Evolutionary conservation across 2,888 invertebrate species (phyloP), one percentile per base, ranked within the genome.

Genomic region (Hypomecis atomaria): DNA sequence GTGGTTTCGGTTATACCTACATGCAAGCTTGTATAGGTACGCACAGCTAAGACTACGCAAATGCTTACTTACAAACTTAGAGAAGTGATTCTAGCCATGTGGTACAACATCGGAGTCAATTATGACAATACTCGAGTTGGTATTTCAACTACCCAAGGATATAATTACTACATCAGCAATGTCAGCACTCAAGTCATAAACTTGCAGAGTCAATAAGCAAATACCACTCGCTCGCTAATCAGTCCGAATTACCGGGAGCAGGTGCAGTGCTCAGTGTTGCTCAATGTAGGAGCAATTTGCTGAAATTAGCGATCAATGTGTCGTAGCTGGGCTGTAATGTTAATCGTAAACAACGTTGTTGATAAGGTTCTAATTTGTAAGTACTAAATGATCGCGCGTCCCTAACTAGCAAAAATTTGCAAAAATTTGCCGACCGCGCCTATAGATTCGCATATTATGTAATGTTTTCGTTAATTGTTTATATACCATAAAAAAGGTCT

Each of bases 201-300:
- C 62, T 65, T 55, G 65, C 53, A 45, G 62, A 66, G 64, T 64
- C 67, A 70, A 67, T 67, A 70, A 66, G 57, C 66, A 47, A 57
- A 58, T 69, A 61, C 66, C 65, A 42, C 59, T 53, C 50, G 70
- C 66, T 71, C 68, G 75, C 75, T 82, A 82, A 82, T 82, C 72
- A 77, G 77, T 75, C 61, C 62, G 72, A 79, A 80, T 82, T 77
- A 75, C 69, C 61, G 57, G 70, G 58, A 71, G 65, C 75, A 73
- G 78, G 74, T 78, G 76, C 64, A 70, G 66, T 71, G 65, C 58
- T 73, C 76, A 77, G 75, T 77, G 72, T 72, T 69, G 23, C 23
- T 23, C 23, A 3, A 23, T 23, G 23, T 23, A 64, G 66, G 59
- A 59, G 72, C 73, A 69, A 75, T 79, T 78, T 77, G 74, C 72